phyloP scores from a whole-genome alignment of 2,888 invertebrate species.

The Drosophila nigricruria region DNA sequence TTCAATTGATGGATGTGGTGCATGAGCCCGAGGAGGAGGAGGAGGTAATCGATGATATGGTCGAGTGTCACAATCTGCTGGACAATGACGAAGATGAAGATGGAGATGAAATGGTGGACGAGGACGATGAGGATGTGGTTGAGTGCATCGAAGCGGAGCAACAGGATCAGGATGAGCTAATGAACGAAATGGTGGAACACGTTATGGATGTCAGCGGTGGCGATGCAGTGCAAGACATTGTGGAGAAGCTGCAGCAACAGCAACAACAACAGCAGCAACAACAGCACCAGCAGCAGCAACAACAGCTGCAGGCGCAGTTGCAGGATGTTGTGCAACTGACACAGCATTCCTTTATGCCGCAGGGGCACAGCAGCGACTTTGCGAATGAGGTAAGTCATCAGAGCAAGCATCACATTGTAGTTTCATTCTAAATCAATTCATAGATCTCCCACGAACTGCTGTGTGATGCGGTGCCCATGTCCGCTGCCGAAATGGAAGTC shows the following conservation, averaged over 20 bases:
- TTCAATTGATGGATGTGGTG: slow-evolving; percentile 65
- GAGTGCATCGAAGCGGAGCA: slow-evolving; percentile 69
- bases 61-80: slow-evolving; percentile 60
- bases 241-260: slow-evolving; percentile 79
- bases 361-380: slow-evolving; percentile 62
- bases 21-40: slow-evolving; percentile 40
- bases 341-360: slow-evolving; percentile 68
- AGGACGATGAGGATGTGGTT: slow-evolving; percentile 69
- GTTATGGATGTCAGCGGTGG: slow-evolving; percentile 60
- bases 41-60: slow-evolving; percentile 64
- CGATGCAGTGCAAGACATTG: slow-evolving; percentile 81
- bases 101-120: slow-evolving; percentile 50
- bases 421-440: background rate
- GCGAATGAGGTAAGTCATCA: slow-evolving; percentile 65
- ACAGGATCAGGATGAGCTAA: slow-evolving; percentile 55
- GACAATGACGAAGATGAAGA: slow-evolving; percentile 61
- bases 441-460: slow-evolving; percentile 86
- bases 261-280: slow-evolving; percentile 65
- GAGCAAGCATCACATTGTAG: background rate
- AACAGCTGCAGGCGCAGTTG: slow-evolving; percentile 57
- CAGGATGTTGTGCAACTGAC: slow-evolving; percentile 66
- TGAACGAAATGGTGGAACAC: slow-evolving; percentile 60
- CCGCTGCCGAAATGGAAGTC: slow-evolving; percentile 87
- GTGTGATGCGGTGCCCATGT: slow-evolving; percentile 87
- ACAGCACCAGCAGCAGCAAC: slow-evolving; percentile 55